Evolutionary conservation across 2,113 vertebrate genomes (phyloP), one percentile per base, ranked within the genome.

Genomic region (Nicator chloris): DNA sequence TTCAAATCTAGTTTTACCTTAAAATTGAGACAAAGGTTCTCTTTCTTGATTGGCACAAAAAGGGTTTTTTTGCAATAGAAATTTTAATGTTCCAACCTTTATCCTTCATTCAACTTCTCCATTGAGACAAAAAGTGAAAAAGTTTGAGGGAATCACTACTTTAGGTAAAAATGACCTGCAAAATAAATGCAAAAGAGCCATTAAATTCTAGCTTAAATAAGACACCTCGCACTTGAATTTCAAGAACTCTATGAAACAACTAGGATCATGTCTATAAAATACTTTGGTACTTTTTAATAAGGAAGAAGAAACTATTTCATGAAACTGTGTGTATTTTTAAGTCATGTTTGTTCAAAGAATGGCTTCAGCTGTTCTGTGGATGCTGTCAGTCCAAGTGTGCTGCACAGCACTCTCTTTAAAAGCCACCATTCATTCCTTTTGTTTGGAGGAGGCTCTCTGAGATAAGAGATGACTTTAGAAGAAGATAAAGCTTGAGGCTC

Each of bases 331-430:
- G 0, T 35, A 12, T 40, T 82, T 91, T 26, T 15, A 28, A 56
- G 35, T 12, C 17, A 3, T 2, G 1, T 42, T 82, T 47, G 5
- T 53, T 83, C 0, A 0, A 57, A 65, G 1, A 51, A 24, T 1
- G 1, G 19, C 22, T 57, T 57, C 47, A 66, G 39, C 53, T 50
- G 40, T 35, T 51, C 20, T 28, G 13, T 12, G n/a, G 35, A 9
- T 0, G 1, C 50, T 28, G 8, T 33, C 27, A 23, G 24, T 4
- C 49, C 40, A 5, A 24, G 49, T 10, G 9, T 0, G 7, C 44
- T 28, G 13, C 40, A 14, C 44, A 56, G 44, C 31, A 5, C 59
- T 68, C 0, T 0, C 49, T 71, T 21, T 8, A 7, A 11, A 51
- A 72, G 35, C 9, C 69, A 14, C 22, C 6, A 2, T 59, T 64